Conservation (phyloP, 2,888 invertebrate genomes). For the Dermolepida albohirtum region DNA sequence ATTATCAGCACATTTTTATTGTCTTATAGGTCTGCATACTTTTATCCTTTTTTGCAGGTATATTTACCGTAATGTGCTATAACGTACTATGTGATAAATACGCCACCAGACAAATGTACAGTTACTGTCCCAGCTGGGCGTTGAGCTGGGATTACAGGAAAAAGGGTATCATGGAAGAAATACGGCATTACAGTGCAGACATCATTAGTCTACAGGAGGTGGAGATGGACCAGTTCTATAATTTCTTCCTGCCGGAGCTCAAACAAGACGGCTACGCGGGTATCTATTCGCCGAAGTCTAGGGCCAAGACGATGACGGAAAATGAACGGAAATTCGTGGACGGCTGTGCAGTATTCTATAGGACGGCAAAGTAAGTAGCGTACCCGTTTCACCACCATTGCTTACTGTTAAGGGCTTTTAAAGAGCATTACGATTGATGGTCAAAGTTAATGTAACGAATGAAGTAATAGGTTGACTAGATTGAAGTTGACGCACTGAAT, state of each 20-base stretch:
- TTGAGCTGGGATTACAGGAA: constrained; percentile 98
- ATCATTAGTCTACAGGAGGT: constrained; percentile 98
- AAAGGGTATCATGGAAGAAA: constrained; percentile 96
- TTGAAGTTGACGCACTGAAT: too few species aligned
- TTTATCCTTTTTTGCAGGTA: constrained; percentile 70
- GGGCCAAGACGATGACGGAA: constrained; percentile 98
- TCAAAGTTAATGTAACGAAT: too few species aligned
- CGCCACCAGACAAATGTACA: constrained; percentile 98
- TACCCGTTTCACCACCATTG: too few species aligned
- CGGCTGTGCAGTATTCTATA: constrained; percentile 98
- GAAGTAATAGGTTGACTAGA: too few species aligned
- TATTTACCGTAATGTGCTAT: constrained; percentile 99
- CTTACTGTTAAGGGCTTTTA: too few species aligned
- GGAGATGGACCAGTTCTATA: constrained; percentile 98
- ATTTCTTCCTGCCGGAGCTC: constrained; percentile 95
- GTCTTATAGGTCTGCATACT: not conserved
- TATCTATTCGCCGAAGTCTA: constrained; percentile 97
- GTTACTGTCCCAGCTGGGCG: constrained; percentile 99
- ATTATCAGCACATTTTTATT: too few species aligned
- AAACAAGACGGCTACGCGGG: constrained; percentile 93
- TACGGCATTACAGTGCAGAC: constrained; percentile 95
- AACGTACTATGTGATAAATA: constrained; percentile 99
- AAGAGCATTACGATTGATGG: too few species aligned
- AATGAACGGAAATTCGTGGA: constrained; percentile 97
- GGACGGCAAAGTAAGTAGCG: constrained; percentile 90